phyloP scores from a whole-genome alignment of 2,113 vertebrate species.

The Coracopsis vasa region DNA sequence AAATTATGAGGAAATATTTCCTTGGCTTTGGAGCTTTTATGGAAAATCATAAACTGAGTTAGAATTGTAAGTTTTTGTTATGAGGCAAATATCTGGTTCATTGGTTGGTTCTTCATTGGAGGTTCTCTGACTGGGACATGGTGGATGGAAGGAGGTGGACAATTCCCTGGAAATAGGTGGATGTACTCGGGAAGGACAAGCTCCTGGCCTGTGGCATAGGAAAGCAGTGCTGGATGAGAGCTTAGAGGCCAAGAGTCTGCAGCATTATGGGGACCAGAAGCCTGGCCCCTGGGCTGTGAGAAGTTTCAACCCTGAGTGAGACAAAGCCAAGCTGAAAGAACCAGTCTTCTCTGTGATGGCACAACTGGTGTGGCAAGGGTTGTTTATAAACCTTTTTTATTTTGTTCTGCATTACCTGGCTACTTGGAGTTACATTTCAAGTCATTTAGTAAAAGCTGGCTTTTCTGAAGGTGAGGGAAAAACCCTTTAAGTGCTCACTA shows the following conservation, averaged over 20 bases:
- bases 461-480: neutral
- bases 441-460: neutral
- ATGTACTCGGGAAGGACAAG: neutral
- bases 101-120: rapidly evolving
- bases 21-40: neutral
- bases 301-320: neutral
- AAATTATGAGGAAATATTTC: neutral
- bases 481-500: neutral
- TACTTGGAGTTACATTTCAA: neutral
- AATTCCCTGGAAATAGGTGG: neutral
- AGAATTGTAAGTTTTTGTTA: neutral
- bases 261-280: neutral
- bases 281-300: neutral
- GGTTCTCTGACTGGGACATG: neutral
- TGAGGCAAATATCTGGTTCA: neutral
- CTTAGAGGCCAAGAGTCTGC: neutral
- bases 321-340: neutral
- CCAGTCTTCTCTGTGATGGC: neutral
- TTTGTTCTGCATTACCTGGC: neutral
- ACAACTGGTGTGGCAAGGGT: neutral
- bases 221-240: neutral
- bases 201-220: neutral
- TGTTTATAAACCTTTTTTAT: neutral
- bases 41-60: neutral
- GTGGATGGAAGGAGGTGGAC: neutral